These are phyloP conservation scores for Cynopterus brachyotis DNA, from an alignment of 2,113 vertebrate species.

Conservation along the genomic window DNA sequence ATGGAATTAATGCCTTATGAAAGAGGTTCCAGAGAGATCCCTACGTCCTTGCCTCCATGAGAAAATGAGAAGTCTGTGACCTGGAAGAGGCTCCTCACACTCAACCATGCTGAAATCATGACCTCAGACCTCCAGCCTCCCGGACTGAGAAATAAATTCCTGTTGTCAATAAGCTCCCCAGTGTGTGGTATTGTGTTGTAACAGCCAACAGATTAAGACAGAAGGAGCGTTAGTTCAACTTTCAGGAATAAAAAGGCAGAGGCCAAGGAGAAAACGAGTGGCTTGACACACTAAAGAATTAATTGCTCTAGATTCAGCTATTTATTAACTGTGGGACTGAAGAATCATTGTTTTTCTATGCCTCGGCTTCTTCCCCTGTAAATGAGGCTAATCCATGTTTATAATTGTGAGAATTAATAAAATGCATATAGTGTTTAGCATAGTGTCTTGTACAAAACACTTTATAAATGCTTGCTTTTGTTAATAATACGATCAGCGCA, in stretches of 20 bases:
- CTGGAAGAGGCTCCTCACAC: neutral
- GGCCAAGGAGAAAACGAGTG: neutral
- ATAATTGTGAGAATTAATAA: neutral
- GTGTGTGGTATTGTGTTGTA: neutral
- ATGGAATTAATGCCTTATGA: neutral
- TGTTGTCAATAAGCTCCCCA: neutral
- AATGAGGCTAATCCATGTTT: neutral
- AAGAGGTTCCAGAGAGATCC: neutral
- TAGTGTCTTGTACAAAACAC: neutral
- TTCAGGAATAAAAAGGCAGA: constrained; percentile 12
- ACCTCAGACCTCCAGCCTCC: neutral
- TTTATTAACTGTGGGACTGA: neutral
- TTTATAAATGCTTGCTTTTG: neutral
- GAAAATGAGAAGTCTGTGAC: neutral
- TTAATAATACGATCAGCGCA: neutral
- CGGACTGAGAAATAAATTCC: neutral
- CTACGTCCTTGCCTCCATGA: neutral
- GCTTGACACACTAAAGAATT: neutral
- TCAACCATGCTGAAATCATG: neutral
- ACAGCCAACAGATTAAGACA: neutral
- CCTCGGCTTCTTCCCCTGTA: constrained; percentile 6
- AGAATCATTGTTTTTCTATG: neutral
- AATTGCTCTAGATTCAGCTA: neutral
- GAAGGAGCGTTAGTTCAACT: neutral
- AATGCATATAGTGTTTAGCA: neutral